Evolutionary conservation across 2,113 vertebrate species (phyloP).

Genomic region (Cephalopterus ornatus): DNA sequence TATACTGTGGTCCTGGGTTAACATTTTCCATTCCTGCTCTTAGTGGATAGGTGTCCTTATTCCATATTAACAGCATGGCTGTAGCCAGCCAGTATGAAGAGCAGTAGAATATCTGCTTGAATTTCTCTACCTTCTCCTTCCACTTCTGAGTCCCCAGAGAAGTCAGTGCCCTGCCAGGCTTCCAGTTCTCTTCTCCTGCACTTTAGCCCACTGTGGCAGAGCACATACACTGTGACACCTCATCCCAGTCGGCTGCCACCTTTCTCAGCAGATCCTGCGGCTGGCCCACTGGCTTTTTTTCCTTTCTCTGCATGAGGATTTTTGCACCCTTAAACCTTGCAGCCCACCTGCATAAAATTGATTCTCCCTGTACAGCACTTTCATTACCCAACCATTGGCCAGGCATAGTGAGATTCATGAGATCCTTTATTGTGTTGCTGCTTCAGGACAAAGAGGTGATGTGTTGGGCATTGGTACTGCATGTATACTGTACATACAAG

Average conservation of each 20-base stretch:
- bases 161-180: not conserved
- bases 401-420: fast-evolving
- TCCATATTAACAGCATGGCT: not conserved
- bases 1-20: not conserved
- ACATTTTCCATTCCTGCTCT: not conserved
- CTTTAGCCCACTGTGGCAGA: fast-evolving
- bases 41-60: not conserved
- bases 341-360: not conserved
- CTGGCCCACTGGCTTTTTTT: not conserved
- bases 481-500: not conserved
- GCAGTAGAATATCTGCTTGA: not conserved
- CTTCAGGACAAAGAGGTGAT: not conserved
- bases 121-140: not conserved
- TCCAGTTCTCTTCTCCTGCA: not conserved
- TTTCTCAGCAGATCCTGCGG: not conserved
- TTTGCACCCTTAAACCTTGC: not conserved
- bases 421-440: not conserved
- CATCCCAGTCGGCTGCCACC: fast-evolving
- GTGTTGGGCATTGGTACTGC: not conserved
- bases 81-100: not conserved
- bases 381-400: not conserved
- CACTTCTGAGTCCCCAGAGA: not conserved
- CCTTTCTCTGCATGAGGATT: not conserved
- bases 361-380: not conserved
- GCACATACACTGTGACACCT: not conserved